These are phyloP conservation scores for Chaetura pelagica DNA, from an alignment of 2,113 vertebrate species.

Conservation along the genomic window DNA sequence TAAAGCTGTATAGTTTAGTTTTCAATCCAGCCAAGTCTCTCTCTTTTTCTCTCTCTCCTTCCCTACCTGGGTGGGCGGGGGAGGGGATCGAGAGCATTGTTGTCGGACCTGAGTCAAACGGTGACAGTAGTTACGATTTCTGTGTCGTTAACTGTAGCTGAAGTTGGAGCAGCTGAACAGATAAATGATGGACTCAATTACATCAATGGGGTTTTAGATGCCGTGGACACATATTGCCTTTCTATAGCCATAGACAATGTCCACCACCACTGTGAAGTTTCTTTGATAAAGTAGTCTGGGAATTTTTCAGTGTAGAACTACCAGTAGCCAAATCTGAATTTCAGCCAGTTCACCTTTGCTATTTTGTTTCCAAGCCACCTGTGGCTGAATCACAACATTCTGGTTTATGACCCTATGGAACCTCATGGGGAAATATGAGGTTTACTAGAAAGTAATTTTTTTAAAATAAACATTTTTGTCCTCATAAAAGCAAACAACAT, in stretches of 20 bases:
- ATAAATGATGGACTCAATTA: neutral
- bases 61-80: too few relatives aligned
- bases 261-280: neutral
- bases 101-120: too few relatives aligned
- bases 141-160: neutral
- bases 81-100: too few relatives aligned
- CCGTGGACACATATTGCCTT: neutral
- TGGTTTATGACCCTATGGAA: neutral
- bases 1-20: too few relatives aligned
- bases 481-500: neutral
- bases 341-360: neutral
- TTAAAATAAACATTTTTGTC: neutral
- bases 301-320: neutral
- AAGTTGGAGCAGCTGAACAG: neutral
- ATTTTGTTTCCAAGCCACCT: neutral
- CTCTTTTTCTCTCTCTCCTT: too few relatives aligned
- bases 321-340: neutral
- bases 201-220: neutral
- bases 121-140: too few relatives aligned
- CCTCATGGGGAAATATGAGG: neutral
- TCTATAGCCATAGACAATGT: neutral
- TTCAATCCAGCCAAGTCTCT: too few relatives aligned
- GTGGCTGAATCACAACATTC: neutral
- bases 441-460: neutral
- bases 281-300: neutral